A percentile compares a stretch with the other conserved stretches of the same genome.
Evolutionary conservation across 2,113 vertebrate species (phyloP).

Genomic region (Thryonomys swinderianus): DNA sequence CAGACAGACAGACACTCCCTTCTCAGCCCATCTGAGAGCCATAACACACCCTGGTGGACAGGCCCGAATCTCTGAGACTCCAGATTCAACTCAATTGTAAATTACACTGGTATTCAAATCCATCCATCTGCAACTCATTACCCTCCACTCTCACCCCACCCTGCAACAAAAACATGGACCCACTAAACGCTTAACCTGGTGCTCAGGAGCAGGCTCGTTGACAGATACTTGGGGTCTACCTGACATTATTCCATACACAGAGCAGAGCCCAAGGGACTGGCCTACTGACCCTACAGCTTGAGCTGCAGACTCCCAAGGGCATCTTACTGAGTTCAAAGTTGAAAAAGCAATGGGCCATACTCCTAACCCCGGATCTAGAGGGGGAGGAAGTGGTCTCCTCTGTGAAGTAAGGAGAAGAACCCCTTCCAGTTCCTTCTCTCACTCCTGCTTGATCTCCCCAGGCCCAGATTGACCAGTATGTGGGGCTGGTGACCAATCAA

Average conservation of each 20-base stretch:
- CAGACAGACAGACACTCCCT: neutral
- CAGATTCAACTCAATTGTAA: neutral
- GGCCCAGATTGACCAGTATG: slow-evolving; percentile 89
- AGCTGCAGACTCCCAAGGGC: neutral
- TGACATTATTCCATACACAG: neutral
- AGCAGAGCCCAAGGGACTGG: neutral
- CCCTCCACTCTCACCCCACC: neutral
- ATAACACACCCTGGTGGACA: neutral
- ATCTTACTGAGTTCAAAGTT: neutral
- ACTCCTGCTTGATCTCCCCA: slow-evolving; percentile 71
- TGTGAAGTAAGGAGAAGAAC: neutral
- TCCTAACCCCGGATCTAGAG: neutral
- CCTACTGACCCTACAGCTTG: neutral
- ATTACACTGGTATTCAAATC: neutral
- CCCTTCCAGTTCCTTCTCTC: neutral
- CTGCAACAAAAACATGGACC: neutral
- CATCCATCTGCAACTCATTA: neutral
- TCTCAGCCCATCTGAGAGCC: neutral
- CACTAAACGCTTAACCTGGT: neutral
- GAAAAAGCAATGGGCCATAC: neutral
- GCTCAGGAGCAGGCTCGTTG: neutral
- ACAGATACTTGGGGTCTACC: neutral
- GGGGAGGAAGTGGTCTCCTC: neutral
- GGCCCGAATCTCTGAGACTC: neutral
- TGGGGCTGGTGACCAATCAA: slow-evolving; percentile 87